phyloP scores from a whole-genome alignment of 23 tunicate species.

The Botrylloides violaceus region DNA sequence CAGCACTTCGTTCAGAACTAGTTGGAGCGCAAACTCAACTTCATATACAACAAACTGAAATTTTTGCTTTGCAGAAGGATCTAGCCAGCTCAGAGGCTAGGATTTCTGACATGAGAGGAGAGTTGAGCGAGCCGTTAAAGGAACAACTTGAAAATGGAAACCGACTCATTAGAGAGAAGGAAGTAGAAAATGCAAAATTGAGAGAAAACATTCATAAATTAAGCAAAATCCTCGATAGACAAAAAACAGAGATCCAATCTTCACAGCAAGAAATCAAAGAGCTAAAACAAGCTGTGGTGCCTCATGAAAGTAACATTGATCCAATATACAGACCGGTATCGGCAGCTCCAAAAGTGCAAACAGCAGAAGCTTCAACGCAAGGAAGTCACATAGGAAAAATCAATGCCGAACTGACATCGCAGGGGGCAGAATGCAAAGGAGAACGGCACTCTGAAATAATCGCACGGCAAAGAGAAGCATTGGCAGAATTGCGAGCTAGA shows the following conservation, averaged over 20 bases:
- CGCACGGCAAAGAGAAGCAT: conserved; percentile 77
- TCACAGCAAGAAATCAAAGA: conserved; percentile 26
- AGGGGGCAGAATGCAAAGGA: conserved; percentile 76
- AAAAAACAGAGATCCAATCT: conserved; percentile 38
- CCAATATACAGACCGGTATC: neutral
- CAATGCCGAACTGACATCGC: conserved; percentile 44
- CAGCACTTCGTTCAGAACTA: conserved; percentile 40
- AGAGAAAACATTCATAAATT: conserved; percentile 50
- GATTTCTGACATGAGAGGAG: conserved; percentile 86
- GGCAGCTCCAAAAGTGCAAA: neutral
- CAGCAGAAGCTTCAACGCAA: conserved; percentile 16
- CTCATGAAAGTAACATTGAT: neutral
- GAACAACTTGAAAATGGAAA: conserved; percentile 63
- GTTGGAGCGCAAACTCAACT: conserved; percentile 51
- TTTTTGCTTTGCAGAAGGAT: conserved; percentile 47
- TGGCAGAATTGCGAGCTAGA: conserved; percentile 75
- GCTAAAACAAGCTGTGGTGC: conserved; percentile 5
- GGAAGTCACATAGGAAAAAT: conserved; percentile 43
- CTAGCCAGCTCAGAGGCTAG: conserved; percentile 60
- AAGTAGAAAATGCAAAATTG: conserved; percentile 43
- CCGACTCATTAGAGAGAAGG: conserved; percentile 42
- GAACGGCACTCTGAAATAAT: conserved; percentile 81
- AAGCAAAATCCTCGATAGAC: conserved; percentile 51
- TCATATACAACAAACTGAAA: conserved; percentile 38
- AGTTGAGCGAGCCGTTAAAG: conserved; percentile 69